phyloP scores from a whole-genome alignment of 2,888 invertebrate species.

The Cheilosia pagana region DNA sequence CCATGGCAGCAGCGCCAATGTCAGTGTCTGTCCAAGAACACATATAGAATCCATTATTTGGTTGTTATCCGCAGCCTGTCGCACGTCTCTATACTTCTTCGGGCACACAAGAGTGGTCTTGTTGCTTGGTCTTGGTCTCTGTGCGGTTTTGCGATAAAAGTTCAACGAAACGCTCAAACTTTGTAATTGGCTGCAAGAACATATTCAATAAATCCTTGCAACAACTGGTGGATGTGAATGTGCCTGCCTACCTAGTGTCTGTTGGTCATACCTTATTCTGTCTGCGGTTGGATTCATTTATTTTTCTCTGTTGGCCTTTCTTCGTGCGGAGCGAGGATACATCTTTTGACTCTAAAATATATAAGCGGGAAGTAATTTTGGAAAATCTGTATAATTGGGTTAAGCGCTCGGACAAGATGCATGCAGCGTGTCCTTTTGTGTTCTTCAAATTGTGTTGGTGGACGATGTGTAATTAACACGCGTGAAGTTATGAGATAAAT shows the following conservation, averaged over 20 bases:
- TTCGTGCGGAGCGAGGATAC: conserved; percentile 39
- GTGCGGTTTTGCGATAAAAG: conserved; percentile 62
- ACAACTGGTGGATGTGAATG: conserved; percentile 41
- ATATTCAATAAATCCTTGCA: conserved; percentile 73
- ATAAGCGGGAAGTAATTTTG: conserved; percentile 69
- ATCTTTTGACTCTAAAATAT: conserved; percentile 60
- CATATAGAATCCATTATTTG: conserved; percentile 74
- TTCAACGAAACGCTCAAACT: conserved; percentile 71
- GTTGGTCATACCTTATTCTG: conserved; percentile 41
- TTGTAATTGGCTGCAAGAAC: conserved; percentile 72
- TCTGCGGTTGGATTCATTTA: conserved; percentile 1
- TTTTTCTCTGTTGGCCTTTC: conserved; percentile 38
- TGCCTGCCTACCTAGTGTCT: conserved; percentile 24
- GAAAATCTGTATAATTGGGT: conserved; percentile 70
- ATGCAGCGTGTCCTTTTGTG: conserved; percentile 40
- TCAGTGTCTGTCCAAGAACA: conserved; percentile 64
- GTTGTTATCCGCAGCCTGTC: conserved; percentile 57
- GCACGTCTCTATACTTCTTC: conserved; percentile 3
- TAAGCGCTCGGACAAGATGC: conserved; percentile 42
- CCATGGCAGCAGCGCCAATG: conserved; percentile 69
- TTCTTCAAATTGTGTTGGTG: neutral
- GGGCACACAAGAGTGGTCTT: neutral
- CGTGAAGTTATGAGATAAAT: conserved; percentile 34
- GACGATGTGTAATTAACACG: conserved; percentile 17
- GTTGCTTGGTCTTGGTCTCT: conserved; percentile 2